Percentiles rank a stretch among this genome's conserved stretches.
phyloP scores from a whole-genome alignment of 1,140 invertebrate genomes.

The Dufourea novaeangliae region DNA sequence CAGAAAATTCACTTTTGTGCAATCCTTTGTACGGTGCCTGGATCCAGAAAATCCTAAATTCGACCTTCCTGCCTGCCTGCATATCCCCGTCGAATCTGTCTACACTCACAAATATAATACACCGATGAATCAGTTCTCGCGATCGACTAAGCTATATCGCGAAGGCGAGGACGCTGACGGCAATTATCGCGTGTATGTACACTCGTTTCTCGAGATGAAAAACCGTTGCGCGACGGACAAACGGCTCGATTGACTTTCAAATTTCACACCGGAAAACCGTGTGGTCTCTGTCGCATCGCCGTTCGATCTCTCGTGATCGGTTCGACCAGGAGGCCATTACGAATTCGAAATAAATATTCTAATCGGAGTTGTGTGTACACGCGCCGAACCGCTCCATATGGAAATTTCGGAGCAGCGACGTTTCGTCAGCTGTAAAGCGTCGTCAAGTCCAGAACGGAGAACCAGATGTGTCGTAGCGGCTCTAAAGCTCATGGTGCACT shows the following conservation, averaged over 20 bases:
- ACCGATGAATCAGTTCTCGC: background rate
- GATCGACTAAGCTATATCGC: background rate
- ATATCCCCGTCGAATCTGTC: too few species aligned
- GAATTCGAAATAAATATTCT: conserved; percentile 31
- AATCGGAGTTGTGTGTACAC: background rate
- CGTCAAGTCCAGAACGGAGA: background rate
- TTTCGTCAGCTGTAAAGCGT: background rate
- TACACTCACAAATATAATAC: too few species aligned
- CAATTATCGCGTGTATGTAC: conserved; percentile 11
- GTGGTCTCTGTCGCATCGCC: background rate
- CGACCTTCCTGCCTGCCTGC: too few species aligned
- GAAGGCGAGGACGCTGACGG: conserved; percentile 8
- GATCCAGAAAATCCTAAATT: too few species aligned
- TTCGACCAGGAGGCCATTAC: conserved; percentile 14
- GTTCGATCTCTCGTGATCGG: too few species aligned
- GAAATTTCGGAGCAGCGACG: conserved; percentile 21
- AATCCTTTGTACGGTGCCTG: too few species aligned
- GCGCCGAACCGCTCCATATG: background rate
- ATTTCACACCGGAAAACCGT: background rate
- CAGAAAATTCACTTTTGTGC: too few species aligned
- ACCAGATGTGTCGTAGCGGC: background rate
- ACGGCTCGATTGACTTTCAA: conserved; percentile 1
- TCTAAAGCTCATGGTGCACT: too few species aligned
- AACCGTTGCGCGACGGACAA: background rate
- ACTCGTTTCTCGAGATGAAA: background rate